Evolutionary conservation across 2,888 invertebrate genomes (phyloP).

Genomic region (Carpatolechia fugitivella): DNA sequence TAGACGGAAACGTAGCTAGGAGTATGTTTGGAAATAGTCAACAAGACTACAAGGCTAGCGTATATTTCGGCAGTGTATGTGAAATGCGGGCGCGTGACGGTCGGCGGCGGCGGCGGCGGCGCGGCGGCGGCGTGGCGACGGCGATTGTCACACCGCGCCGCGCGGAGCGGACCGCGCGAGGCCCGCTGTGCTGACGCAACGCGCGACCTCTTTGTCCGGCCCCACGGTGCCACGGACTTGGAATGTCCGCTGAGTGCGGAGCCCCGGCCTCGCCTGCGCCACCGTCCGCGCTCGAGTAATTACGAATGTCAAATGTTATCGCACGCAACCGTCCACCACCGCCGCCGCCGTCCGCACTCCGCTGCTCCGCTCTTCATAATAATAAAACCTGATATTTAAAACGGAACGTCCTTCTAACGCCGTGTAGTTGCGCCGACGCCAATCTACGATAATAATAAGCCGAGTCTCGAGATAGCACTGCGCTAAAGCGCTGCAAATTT

Average conservation of each 20-base stretch:
- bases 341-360: slow-evolving; percentile 76
- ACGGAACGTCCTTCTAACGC: slow-evolving; percentile 81
- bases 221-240: slow-evolving; percentile 40
- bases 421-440: slow-evolving; percentile 80
- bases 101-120: slow-evolving; percentile 26
- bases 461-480: slow-evolving; percentile 58
- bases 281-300: slow-evolving; percentile 70
- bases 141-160: slow-evolving; percentile 33
- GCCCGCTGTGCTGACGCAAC: slow-evolving; percentile 69
- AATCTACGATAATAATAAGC: slow-evolving; percentile 80
- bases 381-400: slow-evolving; percentile 81
- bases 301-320: slow-evolving; percentile 80
- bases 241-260: slow-evolving; percentile 49
- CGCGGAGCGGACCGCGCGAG: slow-evolving; percentile 33
- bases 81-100: slow-evolving; percentile 46
- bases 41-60: slow-evolving; percentile 59
- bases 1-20: slow-evolving; percentile 47
- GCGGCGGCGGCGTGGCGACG: slow-evolving; percentile 28
- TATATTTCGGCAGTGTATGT: slow-evolving; percentile 57
- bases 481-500: slow-evolving; percentile 59
- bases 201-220: slow-evolving; percentile 76
- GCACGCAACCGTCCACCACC: slow-evolving; percentile 73
- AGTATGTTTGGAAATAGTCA: slow-evolving; percentile 50
- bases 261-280: slow-evolving; percentile 54
- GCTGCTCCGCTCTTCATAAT: slow-evolving; percentile 79